Evolutionary conservation across 23 tunicate genomes (phyloP).

Genomic region (Clavelina lepadiformis): DNA sequence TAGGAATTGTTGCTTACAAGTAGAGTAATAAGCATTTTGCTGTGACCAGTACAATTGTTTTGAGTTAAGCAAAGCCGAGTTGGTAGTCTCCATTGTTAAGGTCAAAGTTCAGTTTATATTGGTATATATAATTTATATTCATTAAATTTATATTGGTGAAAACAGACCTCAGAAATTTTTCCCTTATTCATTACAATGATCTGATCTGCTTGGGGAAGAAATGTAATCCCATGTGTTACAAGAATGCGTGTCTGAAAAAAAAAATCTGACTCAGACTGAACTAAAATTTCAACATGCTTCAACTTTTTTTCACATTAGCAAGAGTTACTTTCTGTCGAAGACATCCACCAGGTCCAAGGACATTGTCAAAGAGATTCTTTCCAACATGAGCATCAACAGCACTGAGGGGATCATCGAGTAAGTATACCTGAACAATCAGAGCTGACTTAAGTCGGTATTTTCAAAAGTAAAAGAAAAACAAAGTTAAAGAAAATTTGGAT

Average conservation of each 20-base stretch:
- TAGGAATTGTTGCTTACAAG: no score
- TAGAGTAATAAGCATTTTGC: no score
- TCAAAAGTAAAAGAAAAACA: no score
- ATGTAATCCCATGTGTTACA: slow-evolving; percentile 78
- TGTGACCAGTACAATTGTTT: no score
- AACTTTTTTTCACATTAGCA: background rate
- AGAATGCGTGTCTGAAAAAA: slow-evolving; percentile 68
- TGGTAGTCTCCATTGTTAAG: no score
- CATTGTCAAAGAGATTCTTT: slow-evolving; percentile 39
- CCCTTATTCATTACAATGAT: slow-evolving; percentile 68
- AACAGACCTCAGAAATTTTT: slow-evolving; percentile 61
- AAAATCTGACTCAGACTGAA: background rate
- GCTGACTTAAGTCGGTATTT: no score
- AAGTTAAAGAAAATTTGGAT: no score
- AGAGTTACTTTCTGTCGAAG: slow-evolving; percentile 8
- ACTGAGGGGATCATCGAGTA: slow-evolving; percentile 52
- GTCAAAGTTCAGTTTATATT: no score
- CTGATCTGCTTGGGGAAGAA: slow-evolving; percentile 72
- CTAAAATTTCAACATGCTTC: background rate
- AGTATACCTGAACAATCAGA: slow-evolving; percentile 44
- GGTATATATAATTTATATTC: background rate
- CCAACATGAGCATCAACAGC: slow-evolving; percentile 70
- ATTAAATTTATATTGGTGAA: background rate
- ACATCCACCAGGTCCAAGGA: slow-evolving; percentile 37
- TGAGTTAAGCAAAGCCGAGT: no score